Evolutionary conservation across 2,888 invertebrate species (phyloP), one percentile per base, ranked within the genome.

Genomic region (Tipula confusa): DNA sequence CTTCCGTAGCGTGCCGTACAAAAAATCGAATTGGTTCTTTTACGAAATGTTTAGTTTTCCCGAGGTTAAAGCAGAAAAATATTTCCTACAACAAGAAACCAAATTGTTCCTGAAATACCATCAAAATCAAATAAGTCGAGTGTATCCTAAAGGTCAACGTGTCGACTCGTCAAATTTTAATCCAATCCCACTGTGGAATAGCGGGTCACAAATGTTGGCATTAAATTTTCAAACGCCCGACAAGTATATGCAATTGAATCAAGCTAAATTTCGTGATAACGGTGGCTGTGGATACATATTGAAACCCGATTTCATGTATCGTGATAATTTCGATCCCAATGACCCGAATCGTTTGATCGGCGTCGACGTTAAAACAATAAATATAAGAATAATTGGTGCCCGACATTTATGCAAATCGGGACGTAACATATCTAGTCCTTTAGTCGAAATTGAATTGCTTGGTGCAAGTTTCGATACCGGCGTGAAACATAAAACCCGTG

Each of bases 21-120:
- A 92, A 83, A 91, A 90, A 83, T 93, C 93, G 85, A 93, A 93
- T 4, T 94, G 96, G 89, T 91, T 94, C n/a, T 96, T 94, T 89
- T 93, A 94, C 87, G 98, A 99, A 89, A 99, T 99, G 98, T 98
- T 98, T 82, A 98, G 98, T 29, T 98, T 99, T 88, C 96, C 98
- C 0, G 99, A 99, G 90, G 96, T 95, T 0, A 98, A 98, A 90
- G 97, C 97, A 0, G 98, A 98, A 87, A 96, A 97, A 87, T 92
- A 96, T 84, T 95, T 98, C 88, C 94, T 95, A 86, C 94, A 94
- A 86, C 94, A 94, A 87, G 96, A 96, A 85, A 86, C 87, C 1
- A 85, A 91, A 82, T 94, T 95, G 87, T 96, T 96, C 88, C 87
- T 95, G 7, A 93, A 93, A 86, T 97, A 96, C 88, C 96, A 96